Evolutionary conservation across 2,113 vertebrate species (phyloP).

Genomic region (Heterocephalus glaber): DNA sequence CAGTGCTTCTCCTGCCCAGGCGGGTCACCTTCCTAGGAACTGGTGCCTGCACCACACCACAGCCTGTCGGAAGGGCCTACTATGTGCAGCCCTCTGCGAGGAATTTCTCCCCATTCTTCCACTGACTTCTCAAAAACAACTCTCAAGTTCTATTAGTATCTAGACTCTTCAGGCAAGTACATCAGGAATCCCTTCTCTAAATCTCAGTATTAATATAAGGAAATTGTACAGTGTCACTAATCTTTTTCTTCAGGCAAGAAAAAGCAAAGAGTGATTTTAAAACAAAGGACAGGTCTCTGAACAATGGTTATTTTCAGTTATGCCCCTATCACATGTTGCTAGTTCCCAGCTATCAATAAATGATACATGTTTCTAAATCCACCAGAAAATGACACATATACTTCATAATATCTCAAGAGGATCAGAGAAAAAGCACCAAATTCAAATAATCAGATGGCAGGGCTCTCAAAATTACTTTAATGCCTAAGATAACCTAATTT

Average conservation of each 20-base stretch:
- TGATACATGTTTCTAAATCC: background rate
- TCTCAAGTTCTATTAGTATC: conserved; percentile 15
- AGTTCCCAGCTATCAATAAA: conserved; percentile 24
- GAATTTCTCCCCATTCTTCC: background rate
- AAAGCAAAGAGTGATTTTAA: conserved; percentile 23
- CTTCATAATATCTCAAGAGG: conserved; percentile 23
- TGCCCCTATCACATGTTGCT: background rate
- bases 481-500: background rate
- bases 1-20: background rate
- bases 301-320: conserved; percentile 14
- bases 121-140: background rate
- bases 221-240: background rate
- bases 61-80: background rate
- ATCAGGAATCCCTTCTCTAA: background rate
- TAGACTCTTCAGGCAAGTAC: background rate
- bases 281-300: conserved; percentile 2
- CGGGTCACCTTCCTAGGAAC: background rate
- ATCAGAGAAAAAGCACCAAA: background rate
- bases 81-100: background rate
- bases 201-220: background rate
- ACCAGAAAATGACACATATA: conserved; percentile 23
- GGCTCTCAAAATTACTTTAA: background rate
- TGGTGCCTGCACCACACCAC: background rate
- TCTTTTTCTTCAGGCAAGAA: conserved; percentile 15
- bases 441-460: conserved; percentile 40